A percentile compares a stretch with the other conserved stretches of the same genome.
Conservation (phyloP, 2,797 vertebrate genomes). For the Mormyrus proboscirostris region DNA sequence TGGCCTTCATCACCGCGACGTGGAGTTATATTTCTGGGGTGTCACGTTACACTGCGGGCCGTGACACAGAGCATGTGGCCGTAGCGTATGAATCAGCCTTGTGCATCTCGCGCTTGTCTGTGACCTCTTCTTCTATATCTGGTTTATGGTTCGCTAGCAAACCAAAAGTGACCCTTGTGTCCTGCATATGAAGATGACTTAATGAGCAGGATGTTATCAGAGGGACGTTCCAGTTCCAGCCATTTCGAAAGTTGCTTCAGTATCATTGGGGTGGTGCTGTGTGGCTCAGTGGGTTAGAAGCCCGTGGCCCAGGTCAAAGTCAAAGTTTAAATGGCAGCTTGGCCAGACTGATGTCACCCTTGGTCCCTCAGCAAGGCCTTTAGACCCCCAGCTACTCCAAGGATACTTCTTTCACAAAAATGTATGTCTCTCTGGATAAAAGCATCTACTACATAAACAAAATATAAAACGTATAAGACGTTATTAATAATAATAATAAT, state of each 20-base stretch:
- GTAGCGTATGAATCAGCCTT: not conserved
- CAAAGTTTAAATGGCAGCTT: not conserved
- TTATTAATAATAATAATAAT: not conserved
- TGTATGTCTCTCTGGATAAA: not conserved
- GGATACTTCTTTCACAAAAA: not conserved
- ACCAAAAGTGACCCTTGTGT: not conserved
- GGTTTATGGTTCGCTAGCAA: not conserved
- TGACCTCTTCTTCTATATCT: not conserved
- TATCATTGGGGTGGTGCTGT: not conserved
- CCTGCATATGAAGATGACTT: not conserved
- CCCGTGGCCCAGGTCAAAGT: not conserved
- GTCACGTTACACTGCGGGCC: not conserved
- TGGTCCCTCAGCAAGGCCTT: not conserved
- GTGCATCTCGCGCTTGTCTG: not conserved
- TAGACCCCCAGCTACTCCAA: not conserved
- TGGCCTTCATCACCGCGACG: not conserved
- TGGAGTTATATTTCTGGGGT: not conserved
- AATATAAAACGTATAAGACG: not conserved
- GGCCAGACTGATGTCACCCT: not conserved
- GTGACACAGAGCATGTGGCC: not conserved
- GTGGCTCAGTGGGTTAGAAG: not conserved
- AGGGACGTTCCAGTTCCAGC: not conserved
- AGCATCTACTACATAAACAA: not conserved
- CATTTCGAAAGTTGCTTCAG: not conserved
- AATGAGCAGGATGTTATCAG: not conserved